Percentiles rank a stretch among this genome's conserved stretches.
phyloP scores from a whole-genome alignment of 2,797 vertebrate genomes.

The Liparis tanakae region DNA sequence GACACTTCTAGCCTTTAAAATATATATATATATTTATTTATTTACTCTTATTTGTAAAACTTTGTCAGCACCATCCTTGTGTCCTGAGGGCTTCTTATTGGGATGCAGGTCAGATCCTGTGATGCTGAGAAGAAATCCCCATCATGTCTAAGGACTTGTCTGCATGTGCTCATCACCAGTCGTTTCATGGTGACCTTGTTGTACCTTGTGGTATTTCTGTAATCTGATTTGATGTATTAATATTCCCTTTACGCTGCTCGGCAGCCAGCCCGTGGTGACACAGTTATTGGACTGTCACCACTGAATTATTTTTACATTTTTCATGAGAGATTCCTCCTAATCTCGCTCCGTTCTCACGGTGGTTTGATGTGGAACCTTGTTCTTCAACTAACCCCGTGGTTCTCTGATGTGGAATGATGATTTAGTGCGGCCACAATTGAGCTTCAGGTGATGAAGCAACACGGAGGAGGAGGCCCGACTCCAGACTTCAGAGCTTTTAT shows the following conservation, averaged over 20 bases:
- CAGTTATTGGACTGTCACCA: background rate
- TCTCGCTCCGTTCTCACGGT: background rate
- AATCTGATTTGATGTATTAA: constrained; percentile 6
- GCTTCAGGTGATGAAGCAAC: constrained; percentile 23
- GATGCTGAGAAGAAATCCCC: constrained; percentile 12
- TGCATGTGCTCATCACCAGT: background rate
- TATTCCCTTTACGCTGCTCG: background rate
- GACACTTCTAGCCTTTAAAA: constrained; percentile 27
- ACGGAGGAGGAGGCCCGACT: constrained; percentile 28
- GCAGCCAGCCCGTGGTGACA: background rate
- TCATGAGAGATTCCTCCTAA: background rate
- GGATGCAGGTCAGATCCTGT: constrained; percentile 48
- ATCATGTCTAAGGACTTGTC: constrained; percentile 1
- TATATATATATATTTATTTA: constrained; percentile 21
- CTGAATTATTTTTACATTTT: background rate
- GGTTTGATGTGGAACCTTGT: background rate
- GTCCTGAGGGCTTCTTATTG: constrained; percentile 37
- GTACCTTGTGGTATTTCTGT: constrained; percentile 14
- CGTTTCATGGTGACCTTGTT: background rate
- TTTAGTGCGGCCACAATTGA: constrained; percentile 14
- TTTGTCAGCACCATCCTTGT: constrained; percentile 48
- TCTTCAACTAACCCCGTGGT: background rate
- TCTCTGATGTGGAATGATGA: constrained; percentile 13
- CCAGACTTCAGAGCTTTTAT: constrained; percentile 35
- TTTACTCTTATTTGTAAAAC: background rate